These are phyloP conservation scores for Triplophysa tibetana DNA, from an alignment of 2,113 vertebrate species.

Conservation along the genomic window DNA sequence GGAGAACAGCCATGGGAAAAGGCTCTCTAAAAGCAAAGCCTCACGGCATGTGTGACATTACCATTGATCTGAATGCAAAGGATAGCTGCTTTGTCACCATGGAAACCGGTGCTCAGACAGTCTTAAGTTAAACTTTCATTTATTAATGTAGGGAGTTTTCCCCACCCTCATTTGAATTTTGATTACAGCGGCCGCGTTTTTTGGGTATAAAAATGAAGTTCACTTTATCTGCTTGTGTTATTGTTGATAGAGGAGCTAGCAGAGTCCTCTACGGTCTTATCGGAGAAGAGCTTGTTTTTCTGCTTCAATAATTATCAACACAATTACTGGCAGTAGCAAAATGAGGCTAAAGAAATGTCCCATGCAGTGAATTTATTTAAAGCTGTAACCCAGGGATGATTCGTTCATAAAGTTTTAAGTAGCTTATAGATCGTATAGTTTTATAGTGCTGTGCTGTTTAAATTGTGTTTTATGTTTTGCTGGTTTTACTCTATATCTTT, in stretches of 20 bases:
- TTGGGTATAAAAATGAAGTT: conserved; percentile 36
- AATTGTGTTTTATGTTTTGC: not conserved
- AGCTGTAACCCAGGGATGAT: conserved; percentile 2
- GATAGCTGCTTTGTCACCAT: conserved; percentile 47
- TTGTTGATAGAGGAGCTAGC: conserved; percentile 39
- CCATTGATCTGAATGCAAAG: conserved; percentile 38
- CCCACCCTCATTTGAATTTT: conserved; percentile 52
- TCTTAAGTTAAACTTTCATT: conserved; percentile 52
- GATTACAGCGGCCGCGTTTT: conserved; percentile 40
- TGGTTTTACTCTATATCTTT: not conserved
- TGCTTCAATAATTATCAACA: conserved; percentile 44
- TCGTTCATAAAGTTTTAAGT: not conserved
- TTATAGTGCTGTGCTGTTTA: not conserved
- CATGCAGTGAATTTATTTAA: conserved; percentile 7
- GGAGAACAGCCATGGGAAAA: conserved; percentile 33
- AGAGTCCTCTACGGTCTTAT: conserved; percentile 37
- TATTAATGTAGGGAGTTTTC: conserved; percentile 37
- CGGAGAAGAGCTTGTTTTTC: conserved; percentile 31
- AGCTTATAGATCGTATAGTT: not conserved
- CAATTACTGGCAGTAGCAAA: conserved; percentile 31
- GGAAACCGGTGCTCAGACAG: conserved; percentile 45
- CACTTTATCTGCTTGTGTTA: conserved; percentile 23
- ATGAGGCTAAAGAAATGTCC: not conserved
- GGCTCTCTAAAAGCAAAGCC: conserved; percentile 30
- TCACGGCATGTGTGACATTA: conserved; percentile 36